Conservation (phyloP, 2,113 vertebrate species). For the Elaphurus davidianus region DNA sequence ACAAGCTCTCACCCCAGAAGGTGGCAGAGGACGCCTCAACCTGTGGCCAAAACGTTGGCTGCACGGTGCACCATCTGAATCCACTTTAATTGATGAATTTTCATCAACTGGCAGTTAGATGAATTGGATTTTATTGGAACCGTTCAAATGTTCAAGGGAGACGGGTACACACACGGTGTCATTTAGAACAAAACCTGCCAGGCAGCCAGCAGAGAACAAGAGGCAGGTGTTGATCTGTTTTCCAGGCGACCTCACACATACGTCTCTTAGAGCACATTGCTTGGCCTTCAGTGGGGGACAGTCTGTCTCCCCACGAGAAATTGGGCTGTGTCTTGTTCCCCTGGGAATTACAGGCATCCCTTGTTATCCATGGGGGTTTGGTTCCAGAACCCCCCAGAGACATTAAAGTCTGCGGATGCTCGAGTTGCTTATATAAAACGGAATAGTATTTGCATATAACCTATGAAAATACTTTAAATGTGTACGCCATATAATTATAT, state of each 20-base stretch:
- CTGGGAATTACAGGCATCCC: not conserved
- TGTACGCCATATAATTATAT: not conserved
- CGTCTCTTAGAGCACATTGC: fast-evolving
- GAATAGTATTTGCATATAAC: not conserved
- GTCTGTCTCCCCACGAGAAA: not conserved
- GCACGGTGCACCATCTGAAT: not conserved
- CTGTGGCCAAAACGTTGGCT: not conserved
- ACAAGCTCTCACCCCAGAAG: not conserved
- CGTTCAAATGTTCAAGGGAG: not conserved
- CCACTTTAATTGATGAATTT: not conserved
- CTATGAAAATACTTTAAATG: not conserved
- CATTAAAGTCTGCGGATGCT: too few relatives aligned
- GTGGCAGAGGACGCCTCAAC: not conserved
- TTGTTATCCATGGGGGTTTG: not conserved
- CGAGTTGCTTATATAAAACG: not conserved
- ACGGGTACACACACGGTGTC: not conserved
- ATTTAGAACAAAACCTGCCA: slow-evolving; percentile 20
- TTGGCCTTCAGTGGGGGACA: not conserved
- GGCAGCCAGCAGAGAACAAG: not conserved
- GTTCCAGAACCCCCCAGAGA: not conserved
- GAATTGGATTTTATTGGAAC: slow-evolving; percentile 14
- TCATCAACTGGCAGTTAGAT: not conserved
- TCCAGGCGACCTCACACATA: not conserved
- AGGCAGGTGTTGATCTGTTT: not conserved
- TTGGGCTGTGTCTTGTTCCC: not conserved